A percentile compares a stretch with the other conserved stretches of the same genome.
phyloP scores from a whole-genome alignment of 2,113 vertebrate species.

The Mirounga angustirostris region DNA sequence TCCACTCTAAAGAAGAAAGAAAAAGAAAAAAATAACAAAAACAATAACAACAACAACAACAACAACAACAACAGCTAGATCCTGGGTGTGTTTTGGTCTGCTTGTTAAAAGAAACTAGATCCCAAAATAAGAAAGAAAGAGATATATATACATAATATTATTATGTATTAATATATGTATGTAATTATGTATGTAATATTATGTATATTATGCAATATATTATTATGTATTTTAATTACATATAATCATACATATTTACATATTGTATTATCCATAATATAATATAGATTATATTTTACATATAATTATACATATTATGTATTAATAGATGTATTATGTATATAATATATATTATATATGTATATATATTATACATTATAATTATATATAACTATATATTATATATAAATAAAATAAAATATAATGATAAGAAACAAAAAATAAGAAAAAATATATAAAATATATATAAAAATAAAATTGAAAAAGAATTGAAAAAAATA shows the following conservation, averaged over 20 bases:
- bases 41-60: not conserved
- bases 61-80: not conserved
- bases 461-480: not conserved
- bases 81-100: not conserved
- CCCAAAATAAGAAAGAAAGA: not conserved
- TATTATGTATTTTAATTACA: not conserved
- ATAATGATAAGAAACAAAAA: not conserved
- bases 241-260: no score
- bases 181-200: not conserved
- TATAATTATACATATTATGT: not conserved
- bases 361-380: not conserved
- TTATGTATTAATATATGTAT: not conserved
- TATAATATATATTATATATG: not conserved
- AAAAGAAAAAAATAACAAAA: not conserved
- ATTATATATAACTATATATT: not conserved
- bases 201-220: not conserved
- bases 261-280: not conserved
- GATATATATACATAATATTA: not conserved
- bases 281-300: not conserved
- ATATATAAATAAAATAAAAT: not conserved
- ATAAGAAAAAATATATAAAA: not conserved
- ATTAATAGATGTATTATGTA: no score
- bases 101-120: not conserved
- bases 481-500: not conserved
- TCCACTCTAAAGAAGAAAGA: not conserved